Evolutionary conservation across 2,888 invertebrate species (phyloP), one percentile per base, ranked within the genome.

Genomic region (Aleiodes leptofemur): DNA sequence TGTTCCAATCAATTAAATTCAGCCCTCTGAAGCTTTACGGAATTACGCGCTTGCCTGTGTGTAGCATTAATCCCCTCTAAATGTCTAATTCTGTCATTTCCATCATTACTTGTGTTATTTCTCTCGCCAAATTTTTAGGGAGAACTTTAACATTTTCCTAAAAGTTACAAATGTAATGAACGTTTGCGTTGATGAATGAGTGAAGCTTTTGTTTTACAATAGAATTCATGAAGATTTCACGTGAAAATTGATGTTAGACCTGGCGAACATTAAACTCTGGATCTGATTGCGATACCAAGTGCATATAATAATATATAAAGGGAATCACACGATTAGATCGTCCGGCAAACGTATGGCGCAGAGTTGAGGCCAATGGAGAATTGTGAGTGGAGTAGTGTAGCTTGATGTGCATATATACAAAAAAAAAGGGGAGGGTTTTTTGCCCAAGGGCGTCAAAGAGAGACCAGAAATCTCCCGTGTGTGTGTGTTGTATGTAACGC

Each of bases 361-460:
- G 16, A 64, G 64, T 48, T 64, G 43, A 8, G 23, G 48, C 64
- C 14, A 48, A 64, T 43, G 64, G 64, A 43, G 64, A 64, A 43
- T 8, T 64, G 43, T 3, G 38, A 38, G 38, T 43, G 64, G 64
- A 64, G 64, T 48, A 43, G 16, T 61, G 43, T 48, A 64, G 43
- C 43, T 23, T 34, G 64, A 64, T 64, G 23, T 23, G 64, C 64
- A 64, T 48, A 43, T 38, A 43, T 23, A 48, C 34, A 14, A 38
- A 64, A 14, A 38, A 64, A 43, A 14, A 14, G 43, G 64, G 64
- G 48, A 64, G 64, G 64, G 64, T 23, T 64, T 23, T 43, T 64
- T 61, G 64, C 64, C 64, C 64, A 48, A 48, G 64, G 64, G 64
- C 64, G 64, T 64, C 43, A 64, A 64, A 64, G 64, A 64, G 64